Evolutionary conservation across 2,888 invertebrate species (phyloP).

Genomic region (Sphaerophoria rueppellii): DNA sequence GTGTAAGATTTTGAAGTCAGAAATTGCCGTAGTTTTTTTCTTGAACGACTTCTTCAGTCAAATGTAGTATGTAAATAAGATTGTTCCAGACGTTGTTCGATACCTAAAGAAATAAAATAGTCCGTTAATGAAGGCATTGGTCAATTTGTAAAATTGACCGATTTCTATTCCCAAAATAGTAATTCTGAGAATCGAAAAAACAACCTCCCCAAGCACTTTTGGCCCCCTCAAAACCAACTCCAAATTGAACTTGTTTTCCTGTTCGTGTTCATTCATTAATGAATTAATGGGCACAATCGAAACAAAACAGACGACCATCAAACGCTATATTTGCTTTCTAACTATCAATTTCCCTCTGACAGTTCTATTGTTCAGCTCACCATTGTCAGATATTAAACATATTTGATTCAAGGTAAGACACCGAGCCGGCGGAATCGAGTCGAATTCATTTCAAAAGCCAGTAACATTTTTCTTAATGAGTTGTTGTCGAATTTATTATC

Average conservation of each 20-base stretch:
- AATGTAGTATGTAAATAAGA: no score
- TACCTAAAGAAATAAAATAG: no score
- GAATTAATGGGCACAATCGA: constrained; percentile 51
- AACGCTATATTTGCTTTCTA: constrained; percentile 39
- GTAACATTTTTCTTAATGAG: constrained; percentile 61
- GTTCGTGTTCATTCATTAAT: constrained; percentile 2
- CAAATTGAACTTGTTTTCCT: background rate
- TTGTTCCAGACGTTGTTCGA: no score
- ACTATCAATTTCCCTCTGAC: constrained; percentile 62
- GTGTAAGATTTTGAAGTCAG: no score
- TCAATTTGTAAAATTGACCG: no score
- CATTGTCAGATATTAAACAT: constrained; percentile 3
- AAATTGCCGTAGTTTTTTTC: no score
- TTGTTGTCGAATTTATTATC: constrained; percentile 69
- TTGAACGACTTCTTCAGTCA: no score
- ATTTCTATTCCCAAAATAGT: no score
- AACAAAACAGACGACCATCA: constrained; percentile 25
- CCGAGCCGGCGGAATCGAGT: no score
- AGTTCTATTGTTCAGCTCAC: constrained; percentile 59
- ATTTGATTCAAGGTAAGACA: constrained; percentile 37
- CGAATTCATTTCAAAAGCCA: background rate
- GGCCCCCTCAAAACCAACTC: background rate
- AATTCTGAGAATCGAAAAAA: no score
- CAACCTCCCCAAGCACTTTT: background rate
- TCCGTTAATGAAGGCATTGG: no score